phyloP scores from a whole-genome alignment of 2,797 vertebrate species.

The Clamator glandarius region DNA sequence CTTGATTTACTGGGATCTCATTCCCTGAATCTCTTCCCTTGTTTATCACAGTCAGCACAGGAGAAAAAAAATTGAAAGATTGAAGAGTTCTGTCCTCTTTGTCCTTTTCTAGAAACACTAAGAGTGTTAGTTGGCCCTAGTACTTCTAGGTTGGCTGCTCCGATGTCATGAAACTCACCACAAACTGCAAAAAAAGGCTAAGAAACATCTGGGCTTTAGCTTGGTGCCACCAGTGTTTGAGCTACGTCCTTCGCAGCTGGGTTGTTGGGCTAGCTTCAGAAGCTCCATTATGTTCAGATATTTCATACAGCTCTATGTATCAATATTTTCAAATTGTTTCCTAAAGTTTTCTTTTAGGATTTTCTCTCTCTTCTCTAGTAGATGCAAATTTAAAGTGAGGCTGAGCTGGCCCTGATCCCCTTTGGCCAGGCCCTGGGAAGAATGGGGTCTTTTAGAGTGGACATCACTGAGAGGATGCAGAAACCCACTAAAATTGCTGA shows the following conservation, averaged over 20 bases:
- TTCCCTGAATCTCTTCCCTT: neutral
- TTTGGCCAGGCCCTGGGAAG: neutral
- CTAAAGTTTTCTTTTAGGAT: neutral
- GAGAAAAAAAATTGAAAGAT: neutral
- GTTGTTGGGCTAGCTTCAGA: neutral
- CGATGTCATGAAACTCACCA: neutral
- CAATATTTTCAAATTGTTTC: neutral
- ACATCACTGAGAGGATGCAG: neutral
- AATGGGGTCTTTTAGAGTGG: neutral
- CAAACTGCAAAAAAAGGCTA: neutral
- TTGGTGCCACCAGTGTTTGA: neutral
- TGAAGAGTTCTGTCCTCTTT: neutral
- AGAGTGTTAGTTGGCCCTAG: neutral
- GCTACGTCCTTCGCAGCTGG: neutral
- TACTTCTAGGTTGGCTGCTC: neutral
- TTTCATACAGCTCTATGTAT: neutral
- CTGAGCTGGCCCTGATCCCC: neutral
- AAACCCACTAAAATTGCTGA: neutral
- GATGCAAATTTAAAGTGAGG: no score
- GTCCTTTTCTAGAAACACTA: neutral
- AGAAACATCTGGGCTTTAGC: conserved; percentile 7
- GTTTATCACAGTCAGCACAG: neutral
- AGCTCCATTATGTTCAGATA: neutral
- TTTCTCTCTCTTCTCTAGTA: neutral
- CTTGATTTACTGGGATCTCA: neutral